These are phyloP conservation scores for Channa argus DNA, from an alignment of 2,113 vertebrate genomes.

Conservation along the genomic window DNA sequence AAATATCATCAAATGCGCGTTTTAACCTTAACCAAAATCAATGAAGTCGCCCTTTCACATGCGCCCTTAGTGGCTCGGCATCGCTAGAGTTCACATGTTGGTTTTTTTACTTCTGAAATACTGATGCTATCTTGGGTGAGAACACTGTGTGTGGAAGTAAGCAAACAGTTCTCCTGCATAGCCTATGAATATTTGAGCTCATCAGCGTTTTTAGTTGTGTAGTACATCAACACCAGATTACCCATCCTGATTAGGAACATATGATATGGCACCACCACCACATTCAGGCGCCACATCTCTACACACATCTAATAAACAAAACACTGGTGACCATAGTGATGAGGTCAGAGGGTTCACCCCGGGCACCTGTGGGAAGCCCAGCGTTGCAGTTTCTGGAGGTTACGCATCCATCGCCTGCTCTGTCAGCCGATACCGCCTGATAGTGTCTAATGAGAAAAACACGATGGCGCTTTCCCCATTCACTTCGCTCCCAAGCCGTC, in stretches of 20 bases:
- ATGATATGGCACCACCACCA: not conserved
- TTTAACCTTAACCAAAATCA: no score
- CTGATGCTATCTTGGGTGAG: not conserved
- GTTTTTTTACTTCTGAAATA: slow-evolving; percentile 40
- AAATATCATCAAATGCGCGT: no score
- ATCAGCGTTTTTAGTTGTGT: slow-evolving; percentile 67
- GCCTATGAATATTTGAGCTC: slow-evolving; percentile 49
- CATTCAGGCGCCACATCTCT: slow-evolving; percentile 13
- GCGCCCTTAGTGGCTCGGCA: no score
- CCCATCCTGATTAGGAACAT: slow-evolving; percentile 43
- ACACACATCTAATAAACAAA: slow-evolving; percentile 45
- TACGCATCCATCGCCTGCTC: slow-evolving; percentile 38
- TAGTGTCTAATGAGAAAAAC: slow-evolving; percentile 71
- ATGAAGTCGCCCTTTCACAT: no score
- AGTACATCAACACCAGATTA: slow-evolving; percentile 58
- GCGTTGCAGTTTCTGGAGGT: slow-evolving; percentile 49
- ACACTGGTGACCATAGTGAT: slow-evolving; percentile 36
- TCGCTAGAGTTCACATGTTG: not conserved
- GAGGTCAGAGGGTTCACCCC: slow-evolving; percentile 59
- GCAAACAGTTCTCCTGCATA: slow-evolving; percentile 15
- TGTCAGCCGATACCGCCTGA: slow-evolving; percentile 71
- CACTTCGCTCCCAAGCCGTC: slow-evolving; percentile 43
- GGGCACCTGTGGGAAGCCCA: slow-evolving; percentile 33
- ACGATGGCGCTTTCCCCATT: slow-evolving; percentile 49
- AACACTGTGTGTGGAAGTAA: not conserved